Evolutionary conservation across 2,888 invertebrate species (phyloP), one percentile per base, ranked within the genome.

Genomic region (Auanema sp.): DNA sequence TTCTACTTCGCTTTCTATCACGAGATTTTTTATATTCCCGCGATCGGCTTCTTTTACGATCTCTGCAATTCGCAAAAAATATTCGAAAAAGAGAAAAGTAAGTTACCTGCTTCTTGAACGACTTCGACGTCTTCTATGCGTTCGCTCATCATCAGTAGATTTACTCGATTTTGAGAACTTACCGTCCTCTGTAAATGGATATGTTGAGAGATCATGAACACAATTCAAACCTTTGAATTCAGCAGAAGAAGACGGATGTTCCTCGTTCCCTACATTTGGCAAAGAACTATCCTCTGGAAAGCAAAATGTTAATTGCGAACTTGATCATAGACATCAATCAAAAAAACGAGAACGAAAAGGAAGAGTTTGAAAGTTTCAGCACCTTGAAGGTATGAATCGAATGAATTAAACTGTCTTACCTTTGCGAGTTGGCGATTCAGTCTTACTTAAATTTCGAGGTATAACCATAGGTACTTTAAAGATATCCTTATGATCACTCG

Each of bases 381-480:
- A 33, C 3, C 33, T 33, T 33, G 33, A 33, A 33, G 33, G 8
- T 33, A 33, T 33, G 33, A 8, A 33, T 5, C 4, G 33, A 33
- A 33, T 33, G 33, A 33, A 3, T 33, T 33, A 33, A 33, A 33
- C 33, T 18, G 16, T 11, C 60, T 16, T 60, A 60, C 60, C 60
- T 60, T 21, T 41, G 12, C 33, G 12, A 2, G 11, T 33, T 12
- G 41, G n/a, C 16, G 49, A 6, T 57, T 23, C 52, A n/a, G 52
- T 21, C 52, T 58, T 58, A 69, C 64, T 73, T 63, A 70, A 67
- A 60, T 66, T 69, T 71, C 68, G 58, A 51, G 73, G 71, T 43
- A 71, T 68, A 71, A 67, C 68, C 69, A 71, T 57, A 33, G 71
- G 73, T 43, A 65, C 63, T 62, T 71, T 73, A 53, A 73, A 73